A percentile compares a stretch with the other conserved stretches of the same genome.
Evolutionary conservation across 2,113 vertebrate genomes (phyloP).

Genomic region (Gasterosteus nipponicus): DNA sequence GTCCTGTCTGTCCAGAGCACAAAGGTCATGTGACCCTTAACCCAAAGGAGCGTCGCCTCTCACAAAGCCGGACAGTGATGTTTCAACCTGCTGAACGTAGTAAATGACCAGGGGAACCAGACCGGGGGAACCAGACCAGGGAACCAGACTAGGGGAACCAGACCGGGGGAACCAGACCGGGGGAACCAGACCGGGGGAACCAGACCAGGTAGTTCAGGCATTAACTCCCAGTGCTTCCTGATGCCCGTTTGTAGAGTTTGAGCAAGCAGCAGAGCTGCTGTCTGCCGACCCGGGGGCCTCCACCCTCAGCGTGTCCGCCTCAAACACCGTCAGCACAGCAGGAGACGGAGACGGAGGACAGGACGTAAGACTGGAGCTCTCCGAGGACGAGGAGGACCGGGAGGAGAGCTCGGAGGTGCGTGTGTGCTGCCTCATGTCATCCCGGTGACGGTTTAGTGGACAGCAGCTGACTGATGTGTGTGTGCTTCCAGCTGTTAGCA

Average conservation of each 20-base stretch:
- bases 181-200: too few relatives aligned
- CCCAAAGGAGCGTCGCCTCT: too few relatives aligned
- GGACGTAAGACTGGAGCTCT: constrained; percentile 77
- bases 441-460: not conserved
- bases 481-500: constrained; percentile 80
- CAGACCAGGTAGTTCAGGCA: too few relatives aligned
- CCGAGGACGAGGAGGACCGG: constrained; percentile 79
- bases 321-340: constrained; percentile 11
- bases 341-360: constrained; percentile 65
- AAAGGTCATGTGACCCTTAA: too few relatives aligned
- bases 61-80: too few relatives aligned
- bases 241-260: constrained; percentile 79
- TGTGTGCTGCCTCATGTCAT: not conserved
- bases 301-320: constrained; percentile 58
- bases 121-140: too few relatives aligned
- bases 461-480: not conserved
- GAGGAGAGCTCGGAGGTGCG: constrained; percentile 83
- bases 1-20: too few relatives aligned
- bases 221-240: not conserved
- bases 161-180: too few relatives aligned
- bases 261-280: constrained; percentile 83
- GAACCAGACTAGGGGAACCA: too few relatives aligned
- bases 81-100: too few relatives aligned
- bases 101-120: too few relatives aligned
- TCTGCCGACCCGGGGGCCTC: constrained; percentile 80